Conservation (phyloP, 2,113 vertebrate species). For the Psephotus haematonotus region DNA sequence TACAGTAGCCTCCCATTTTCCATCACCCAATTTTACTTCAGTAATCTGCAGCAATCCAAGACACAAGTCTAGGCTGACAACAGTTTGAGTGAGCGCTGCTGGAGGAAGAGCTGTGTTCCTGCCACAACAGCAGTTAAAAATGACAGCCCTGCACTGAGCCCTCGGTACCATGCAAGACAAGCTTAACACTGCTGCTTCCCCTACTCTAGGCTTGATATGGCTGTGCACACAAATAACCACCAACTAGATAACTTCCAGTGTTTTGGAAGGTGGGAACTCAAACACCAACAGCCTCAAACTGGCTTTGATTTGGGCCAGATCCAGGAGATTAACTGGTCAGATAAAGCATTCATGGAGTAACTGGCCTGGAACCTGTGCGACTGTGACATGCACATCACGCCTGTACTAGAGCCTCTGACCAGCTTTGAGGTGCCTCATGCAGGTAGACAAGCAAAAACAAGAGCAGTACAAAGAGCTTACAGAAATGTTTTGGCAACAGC, state of each 20-base stretch:
- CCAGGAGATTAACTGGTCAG: not conserved
- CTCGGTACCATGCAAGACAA: not conserved
- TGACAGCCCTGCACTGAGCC: not conserved
- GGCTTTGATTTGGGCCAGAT: not conserved
- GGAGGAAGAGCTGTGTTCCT: not conserved
- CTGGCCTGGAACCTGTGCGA: not conserved
- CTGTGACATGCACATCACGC: fast-evolving
- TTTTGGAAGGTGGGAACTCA: not conserved
- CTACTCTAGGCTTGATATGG: not conserved
- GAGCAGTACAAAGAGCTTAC: not conserved
- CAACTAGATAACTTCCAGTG: too few species aligned
- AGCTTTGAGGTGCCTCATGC: not conserved
- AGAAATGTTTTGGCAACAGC: not conserved
- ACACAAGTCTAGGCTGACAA: not conserved
- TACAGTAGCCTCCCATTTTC: not conserved
- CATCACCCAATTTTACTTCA: not conserved
- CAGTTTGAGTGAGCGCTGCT: not conserved
- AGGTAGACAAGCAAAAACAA: not conserved
- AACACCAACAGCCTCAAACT: not conserved
- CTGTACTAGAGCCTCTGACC: not conserved
- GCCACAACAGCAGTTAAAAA: not conserved
- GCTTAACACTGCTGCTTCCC: not conserved
- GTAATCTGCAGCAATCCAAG: not conserved
- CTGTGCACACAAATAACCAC: not conserved
- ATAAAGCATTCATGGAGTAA: not conserved